Evolutionary conservation across 1,140 invertebrate genomes (phyloP).

Genomic region (Diuraphis noxia): DNA sequence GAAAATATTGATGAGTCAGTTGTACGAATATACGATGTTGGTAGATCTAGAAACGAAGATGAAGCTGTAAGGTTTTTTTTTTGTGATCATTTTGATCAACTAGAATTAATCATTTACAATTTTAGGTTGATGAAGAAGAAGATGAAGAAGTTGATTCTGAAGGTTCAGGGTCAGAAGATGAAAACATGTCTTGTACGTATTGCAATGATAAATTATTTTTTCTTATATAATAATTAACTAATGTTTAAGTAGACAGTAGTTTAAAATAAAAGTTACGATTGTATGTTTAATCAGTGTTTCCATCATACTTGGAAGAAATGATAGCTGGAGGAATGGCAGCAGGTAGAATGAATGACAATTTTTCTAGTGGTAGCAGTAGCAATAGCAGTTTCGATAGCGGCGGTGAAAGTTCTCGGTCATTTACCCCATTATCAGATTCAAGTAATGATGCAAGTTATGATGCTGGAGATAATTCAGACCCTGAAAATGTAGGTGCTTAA

Average conservation of each 20-base stretch:
- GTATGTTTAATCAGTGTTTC: constrained; percentile 6
- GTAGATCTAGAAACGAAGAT: constrained; percentile 71
- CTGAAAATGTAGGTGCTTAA: neutral
- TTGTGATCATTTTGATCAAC: neutral
- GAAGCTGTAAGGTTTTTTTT: constrained; percentile 65
- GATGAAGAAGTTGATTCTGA: constrained; percentile 66
- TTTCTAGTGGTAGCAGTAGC: constrained; percentile 19
- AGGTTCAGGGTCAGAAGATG: constrained; percentile 63
- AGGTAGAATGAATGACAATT: neutral
- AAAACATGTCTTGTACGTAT: constrained; percentile 57
- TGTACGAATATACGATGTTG: constrained; percentile 81
- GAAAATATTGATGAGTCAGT: constrained; percentile 80
- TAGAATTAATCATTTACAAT: constrained; percentile 53
- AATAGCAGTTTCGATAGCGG: neutral
- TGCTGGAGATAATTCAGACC: neutral
- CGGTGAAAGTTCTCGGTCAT: neutral
- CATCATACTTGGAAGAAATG: constrained; percentile 4
- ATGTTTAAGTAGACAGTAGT: neutral
- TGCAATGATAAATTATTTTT: neutral
- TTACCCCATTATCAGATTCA: neutral
- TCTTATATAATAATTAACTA: neutral
- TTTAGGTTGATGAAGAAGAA: constrained; percentile 71
- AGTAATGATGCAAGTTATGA: constrained; percentile 17
- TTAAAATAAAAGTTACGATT: neutral
- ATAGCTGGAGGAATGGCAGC: neutral